These are phyloP conservation scores for Agrotis puta DNA, from an alignment of 2,888 invertebrate genomes.

Conservation along the genomic window DNA sequence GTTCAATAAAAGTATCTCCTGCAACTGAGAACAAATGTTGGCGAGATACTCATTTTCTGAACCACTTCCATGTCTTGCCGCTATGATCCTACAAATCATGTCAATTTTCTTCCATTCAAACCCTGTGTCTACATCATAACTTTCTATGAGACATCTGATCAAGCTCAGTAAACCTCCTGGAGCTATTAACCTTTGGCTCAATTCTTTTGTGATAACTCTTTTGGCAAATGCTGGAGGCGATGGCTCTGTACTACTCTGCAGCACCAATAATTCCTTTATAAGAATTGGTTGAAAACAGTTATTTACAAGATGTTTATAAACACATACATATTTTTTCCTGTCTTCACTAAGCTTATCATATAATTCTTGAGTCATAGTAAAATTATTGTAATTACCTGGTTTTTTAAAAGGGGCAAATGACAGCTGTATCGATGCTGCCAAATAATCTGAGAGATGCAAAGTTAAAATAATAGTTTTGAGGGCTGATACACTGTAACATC, in stretches of 20 bases:
- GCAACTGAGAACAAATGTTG: conserved; percentile 89
- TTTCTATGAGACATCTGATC: conserved; percentile 92
- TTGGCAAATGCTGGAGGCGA: conserved; percentile 92
- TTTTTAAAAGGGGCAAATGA: conserved; percentile 92
- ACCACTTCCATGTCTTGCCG: conserved; percentile 87
- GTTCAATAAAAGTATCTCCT: conserved; percentile 84
- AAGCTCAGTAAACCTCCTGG: conserved; percentile 92
- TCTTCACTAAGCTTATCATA: conserved; percentile 89
- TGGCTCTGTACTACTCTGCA: conserved; percentile 90
- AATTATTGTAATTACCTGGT: conserved; percentile 84
- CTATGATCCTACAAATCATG: conserved; percentile 92
- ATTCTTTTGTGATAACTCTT: conserved; percentile 90
- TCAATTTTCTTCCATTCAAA: conserved; percentile 93
- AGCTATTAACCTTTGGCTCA: conserved; percentile 91
- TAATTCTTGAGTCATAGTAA: conserved; percentile 91
- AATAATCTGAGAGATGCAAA: conserved; percentile 91
- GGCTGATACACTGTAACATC: conserved; percentile 86
- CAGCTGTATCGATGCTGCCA: conserved; percentile 93
- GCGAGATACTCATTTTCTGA: conserved; percentile 88
- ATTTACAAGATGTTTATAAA: conserved; percentile 88
- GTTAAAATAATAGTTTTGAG: conserved; percentile 91
- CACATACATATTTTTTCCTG: conserved; percentile 85
- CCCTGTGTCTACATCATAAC: conserved; percentile 89
- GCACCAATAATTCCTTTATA: conserved; percentile 93
- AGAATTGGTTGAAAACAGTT: conserved; percentile 92